A percentile compares a stretch with the other conserved stretches of the same genome.
These are phyloP conservation scores for Pyxicephalus adspersus DNA, from an alignment of 2,113 vertebrate species.

Conservation along the genomic window DNA sequence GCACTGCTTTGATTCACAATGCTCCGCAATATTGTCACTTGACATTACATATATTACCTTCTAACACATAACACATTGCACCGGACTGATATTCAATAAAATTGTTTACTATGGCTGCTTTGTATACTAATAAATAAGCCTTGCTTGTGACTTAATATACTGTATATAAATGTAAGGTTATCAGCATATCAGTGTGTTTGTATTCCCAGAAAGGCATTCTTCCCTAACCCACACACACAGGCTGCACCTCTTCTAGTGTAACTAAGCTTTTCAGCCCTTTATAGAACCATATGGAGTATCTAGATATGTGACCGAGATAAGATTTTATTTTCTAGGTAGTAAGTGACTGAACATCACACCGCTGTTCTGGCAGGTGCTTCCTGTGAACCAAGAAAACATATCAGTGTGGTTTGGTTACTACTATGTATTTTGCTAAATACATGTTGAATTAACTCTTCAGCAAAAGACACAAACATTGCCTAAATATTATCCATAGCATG, in stretches of 20 bases:
- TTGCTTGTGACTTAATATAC: too few species aligned
- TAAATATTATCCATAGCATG: neutral
- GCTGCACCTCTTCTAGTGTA: neutral
- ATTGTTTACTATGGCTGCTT: too few species aligned
- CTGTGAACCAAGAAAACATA: constrained; percentile 54
- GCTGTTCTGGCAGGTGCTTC: constrained; percentile 52
- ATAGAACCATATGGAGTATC: neutral
- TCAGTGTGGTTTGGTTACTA: constrained; percentile 39
- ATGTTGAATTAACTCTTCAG: constrained; percentile 23
- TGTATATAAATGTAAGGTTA: too few species aligned
- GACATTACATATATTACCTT: too few species aligned
- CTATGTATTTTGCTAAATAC: neutral
- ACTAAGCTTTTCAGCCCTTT: constrained; percentile 15
- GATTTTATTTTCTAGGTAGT: constrained; percentile 34
- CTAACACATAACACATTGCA: too few species aligned
- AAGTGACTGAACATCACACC: constrained; percentile 36
- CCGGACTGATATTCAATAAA: too few species aligned
- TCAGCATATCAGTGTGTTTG: neutral
- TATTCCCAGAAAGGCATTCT: constrained; percentile 3
- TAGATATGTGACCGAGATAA: constrained; percentile 42
- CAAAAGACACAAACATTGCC: neutral
- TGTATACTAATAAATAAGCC: too few species aligned
- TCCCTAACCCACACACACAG: constrained; percentile 21
- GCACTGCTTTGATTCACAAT: too few species aligned
- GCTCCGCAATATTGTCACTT: too few species aligned